These are phyloP conservation scores for Azorinus chamasolen DNA, from an alignment of 2,888 invertebrate genomes.

Conservation along the genomic window DNA sequence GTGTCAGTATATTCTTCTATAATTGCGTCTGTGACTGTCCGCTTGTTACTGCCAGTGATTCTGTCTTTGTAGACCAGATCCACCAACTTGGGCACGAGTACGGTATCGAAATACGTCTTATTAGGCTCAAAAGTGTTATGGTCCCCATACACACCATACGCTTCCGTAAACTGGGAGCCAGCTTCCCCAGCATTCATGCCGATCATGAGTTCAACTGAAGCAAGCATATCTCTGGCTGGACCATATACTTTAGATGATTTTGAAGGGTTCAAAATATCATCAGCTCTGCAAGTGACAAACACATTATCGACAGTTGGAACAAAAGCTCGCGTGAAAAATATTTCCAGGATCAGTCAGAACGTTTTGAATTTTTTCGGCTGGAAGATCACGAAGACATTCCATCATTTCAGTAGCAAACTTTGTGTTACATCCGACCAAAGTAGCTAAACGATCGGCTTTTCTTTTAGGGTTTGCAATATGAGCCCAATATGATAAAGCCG, in stretches of 20 bases:
- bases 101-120: too few species aligned
- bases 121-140: too few species aligned
- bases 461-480: slow-evolving; percentile 32
- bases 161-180: too few species aligned
- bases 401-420: background rate
- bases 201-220: slow-evolving; percentile 91
- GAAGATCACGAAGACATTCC: background rate
- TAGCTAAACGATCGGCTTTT: slow-evolving; percentile 91
- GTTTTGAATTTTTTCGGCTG: background rate
- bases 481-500: slow-evolving; percentile 65
- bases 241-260: slow-evolving; percentile 88
- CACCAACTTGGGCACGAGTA: too few species aligned
- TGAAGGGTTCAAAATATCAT: too few species aligned
- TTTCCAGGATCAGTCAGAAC: background rate
- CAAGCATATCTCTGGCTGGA: slow-evolving; percentile 4
- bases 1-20: slow-evolving; percentile 13
- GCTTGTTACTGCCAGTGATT: too few species aligned
- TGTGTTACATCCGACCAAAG: slow-evolving; percentile 49
- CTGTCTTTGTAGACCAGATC: too few species aligned
- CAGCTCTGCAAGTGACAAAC: slow-evolving; percentile 88
- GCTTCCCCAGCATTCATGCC: slow-evolving; percentile 87
- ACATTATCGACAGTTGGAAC: slow-evolving; percentile 96
- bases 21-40: background rate
- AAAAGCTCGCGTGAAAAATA: slow-evolving; percentile 89
- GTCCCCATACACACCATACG: too few species aligned